Percentiles rank a stretch among this genome's conserved stretches.
These are phyloP conservation scores for Margarornis squamiger DNA, from an alignment of 2,797 vertebrate species.

Conservation along the genomic window DNA sequence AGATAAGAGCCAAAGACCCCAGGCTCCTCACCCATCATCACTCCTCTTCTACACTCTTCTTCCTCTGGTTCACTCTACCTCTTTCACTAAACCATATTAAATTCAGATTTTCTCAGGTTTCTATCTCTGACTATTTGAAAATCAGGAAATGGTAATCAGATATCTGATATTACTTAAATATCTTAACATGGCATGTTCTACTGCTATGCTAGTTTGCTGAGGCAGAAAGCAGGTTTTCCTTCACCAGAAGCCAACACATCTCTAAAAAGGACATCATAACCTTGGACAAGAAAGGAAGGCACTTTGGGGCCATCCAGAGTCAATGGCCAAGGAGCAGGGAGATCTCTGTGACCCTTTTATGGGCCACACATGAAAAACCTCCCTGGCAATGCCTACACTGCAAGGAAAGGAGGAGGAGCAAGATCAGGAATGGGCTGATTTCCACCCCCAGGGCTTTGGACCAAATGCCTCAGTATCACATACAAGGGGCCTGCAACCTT, in stretches of 20 bases:
- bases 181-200: background rate
- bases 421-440: background rate
- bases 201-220: background rate
- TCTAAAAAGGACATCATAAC: background rate
- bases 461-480: background rate
- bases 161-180: background rate
- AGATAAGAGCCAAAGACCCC: background rate
- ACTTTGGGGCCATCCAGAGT: background rate
- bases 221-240: background rate
- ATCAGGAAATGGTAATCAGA: background rate
- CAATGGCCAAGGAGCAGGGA: background rate
- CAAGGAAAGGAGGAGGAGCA: background rate
- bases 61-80: background rate
- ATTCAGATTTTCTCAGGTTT: background rate
- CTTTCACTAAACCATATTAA: background rate
- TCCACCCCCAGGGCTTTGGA: background rate
- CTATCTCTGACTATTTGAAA: background rate
- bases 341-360: background rate
- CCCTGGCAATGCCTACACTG: rapidly evolving
- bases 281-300: rapidly evolving
- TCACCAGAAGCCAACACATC: background rate
- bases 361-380: background rate
- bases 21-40: background rate
- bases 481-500: background rate
- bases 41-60: background rate